A percentile compares a stretch with the other conserved stretches of the same genome.
Evolutionary conservation across 2,888 invertebrate genomes (phyloP).

Genomic region (Eupithecia pulchellata): DNA sequence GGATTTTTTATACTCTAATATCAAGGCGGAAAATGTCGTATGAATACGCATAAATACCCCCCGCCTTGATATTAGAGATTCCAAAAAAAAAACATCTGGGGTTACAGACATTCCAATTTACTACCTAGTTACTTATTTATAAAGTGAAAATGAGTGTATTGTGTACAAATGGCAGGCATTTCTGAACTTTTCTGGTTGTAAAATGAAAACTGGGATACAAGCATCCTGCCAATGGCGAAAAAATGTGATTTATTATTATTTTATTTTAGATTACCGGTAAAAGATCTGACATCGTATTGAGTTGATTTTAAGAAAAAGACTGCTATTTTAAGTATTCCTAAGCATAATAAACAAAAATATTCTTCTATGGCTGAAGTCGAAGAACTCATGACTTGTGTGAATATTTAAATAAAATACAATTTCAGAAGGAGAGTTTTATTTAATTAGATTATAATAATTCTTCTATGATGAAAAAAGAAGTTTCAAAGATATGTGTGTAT

Average conservation of each 20-base stretch:
- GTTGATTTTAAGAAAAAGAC: not conserved
- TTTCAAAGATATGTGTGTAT: conserved; percentile 30
- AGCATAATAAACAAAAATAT: not conserved
- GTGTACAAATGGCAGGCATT: not conserved
- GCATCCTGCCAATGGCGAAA: not conserved
- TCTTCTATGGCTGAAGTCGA: not conserved
- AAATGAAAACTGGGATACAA: not conserved
- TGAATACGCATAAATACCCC: too few species aligned
- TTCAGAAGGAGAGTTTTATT: not conserved
- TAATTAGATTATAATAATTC: not conserved
- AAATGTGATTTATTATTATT: conserved; percentile 5
- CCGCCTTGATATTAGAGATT: not conserved
- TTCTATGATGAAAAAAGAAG: not conserved
- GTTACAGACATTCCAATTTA: not conserved
- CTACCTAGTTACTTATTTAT: too few species aligned
- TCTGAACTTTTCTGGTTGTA: not conserved
- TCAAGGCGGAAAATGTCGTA: conserved; percentile 24
- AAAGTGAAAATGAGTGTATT: not conserved
- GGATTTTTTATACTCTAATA: conserved; percentile 20
- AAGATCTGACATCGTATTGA: not conserved
- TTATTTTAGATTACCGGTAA: not conserved
- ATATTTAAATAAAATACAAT: not conserved
- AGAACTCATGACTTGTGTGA: not conserved
- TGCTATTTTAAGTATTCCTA: not conserved
- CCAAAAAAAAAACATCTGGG: not conserved